A percentile compares a stretch with the other conserved stretches of the same genome.
These are phyloP conservation scores for Encarsia formosa DNA, from an alignment of 2,888 invertebrate genomes.

Conservation along the genomic window DNA sequence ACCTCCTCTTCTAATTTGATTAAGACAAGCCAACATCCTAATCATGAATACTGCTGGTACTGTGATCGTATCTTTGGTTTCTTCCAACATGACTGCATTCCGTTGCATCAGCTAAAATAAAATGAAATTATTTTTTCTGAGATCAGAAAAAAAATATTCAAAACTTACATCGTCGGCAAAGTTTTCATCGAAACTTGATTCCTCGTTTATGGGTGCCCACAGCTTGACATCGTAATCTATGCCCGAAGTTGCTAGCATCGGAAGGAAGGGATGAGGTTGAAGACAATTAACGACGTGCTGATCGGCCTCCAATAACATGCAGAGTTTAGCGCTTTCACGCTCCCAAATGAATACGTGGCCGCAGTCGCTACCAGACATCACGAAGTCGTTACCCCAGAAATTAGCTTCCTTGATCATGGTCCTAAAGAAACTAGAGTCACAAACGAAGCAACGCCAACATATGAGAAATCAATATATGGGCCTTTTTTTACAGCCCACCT, in stretches of 20 bases:
- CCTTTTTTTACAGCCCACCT: slow-evolving; percentile 45
- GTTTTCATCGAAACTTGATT: slow-evolving; percentile 59
- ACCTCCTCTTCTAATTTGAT: slow-evolving; percentile 59
- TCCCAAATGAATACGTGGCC: slow-evolving; percentile 85
- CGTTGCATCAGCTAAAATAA: slow-evolving; percentile 67
- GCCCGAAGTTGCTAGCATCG: slow-evolving; percentile 77
- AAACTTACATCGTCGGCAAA: slow-evolving; percentile 62
- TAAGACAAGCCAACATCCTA: slow-evolving; percentile 66
- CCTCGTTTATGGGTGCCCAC: slow-evolving; percentile 69
- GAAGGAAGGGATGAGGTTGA: slow-evolving; percentile 76
- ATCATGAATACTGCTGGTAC: slow-evolving; percentile 86
- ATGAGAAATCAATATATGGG: slow-evolving; percentile 42
- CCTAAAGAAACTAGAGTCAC: slow-evolving; percentile 55
- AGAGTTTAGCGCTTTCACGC: slow-evolving; percentile 63
- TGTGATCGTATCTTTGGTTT: slow-evolving; percentile 81
- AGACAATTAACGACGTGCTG: slow-evolving; percentile 80
- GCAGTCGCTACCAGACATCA: slow-evolving; percentile 86
- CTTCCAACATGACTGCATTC: slow-evolving; percentile 79
- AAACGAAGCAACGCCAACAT: slow-evolving; percentile 40
- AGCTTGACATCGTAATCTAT: slow-evolving; percentile 84
- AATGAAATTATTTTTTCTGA: no score
- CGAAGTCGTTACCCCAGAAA: slow-evolving; percentile 77
- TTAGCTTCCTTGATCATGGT: slow-evolving; percentile 83
- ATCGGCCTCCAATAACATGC: slow-evolving; percentile 75
- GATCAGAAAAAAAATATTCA: slow-evolving; percentile 16